A percentile compares a stretch with the other conserved stretches of the same genome.
phyloP scores from a whole-genome alignment of 2,797 vertebrate species.

The Parambassis ranga region DNA sequence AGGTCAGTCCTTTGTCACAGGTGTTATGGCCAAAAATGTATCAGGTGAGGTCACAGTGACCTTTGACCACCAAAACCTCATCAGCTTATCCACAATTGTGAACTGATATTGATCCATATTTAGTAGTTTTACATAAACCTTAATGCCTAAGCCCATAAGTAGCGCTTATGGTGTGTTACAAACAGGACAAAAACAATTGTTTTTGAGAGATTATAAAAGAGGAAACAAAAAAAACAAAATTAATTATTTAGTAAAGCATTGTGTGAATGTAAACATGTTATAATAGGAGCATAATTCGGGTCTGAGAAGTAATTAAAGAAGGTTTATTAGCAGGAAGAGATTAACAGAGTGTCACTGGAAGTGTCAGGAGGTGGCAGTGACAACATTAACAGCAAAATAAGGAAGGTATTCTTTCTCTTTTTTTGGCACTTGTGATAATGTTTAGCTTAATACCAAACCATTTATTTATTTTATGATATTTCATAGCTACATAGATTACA shows the following conservation, averaged over 20 bases:
- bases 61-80: too few relatives aligned
- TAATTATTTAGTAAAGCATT: neutral
- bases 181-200: neutral
- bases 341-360: conserved; percentile 33
- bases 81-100: neutral
- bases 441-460: neutral
- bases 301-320: conserved; percentile 52
- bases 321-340: conserved; percentile 46
- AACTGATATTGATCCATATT: neutral
- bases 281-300: conserved; percentile 38
- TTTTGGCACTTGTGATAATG: too few relatives aligned
- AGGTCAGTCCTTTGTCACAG: too few relatives aligned
- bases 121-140: neutral
- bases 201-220: neutral
- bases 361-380: conserved; percentile 37
- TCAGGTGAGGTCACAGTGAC: too few relatives aligned
- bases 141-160: neutral
- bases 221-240: neutral
- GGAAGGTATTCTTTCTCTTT: neutral
- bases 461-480: too few relatives aligned
- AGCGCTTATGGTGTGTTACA: neutral
- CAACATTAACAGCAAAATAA: conserved; percentile 30
- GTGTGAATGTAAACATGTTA: conserved; percentile 29
- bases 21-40: too few relatives aligned
- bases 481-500: too few relatives aligned